Evolutionary conservation across 2,113 vertebrate species (phyloP), one percentile per base, ranked within the genome.

Genomic region (Verasper variegatus): DNA sequence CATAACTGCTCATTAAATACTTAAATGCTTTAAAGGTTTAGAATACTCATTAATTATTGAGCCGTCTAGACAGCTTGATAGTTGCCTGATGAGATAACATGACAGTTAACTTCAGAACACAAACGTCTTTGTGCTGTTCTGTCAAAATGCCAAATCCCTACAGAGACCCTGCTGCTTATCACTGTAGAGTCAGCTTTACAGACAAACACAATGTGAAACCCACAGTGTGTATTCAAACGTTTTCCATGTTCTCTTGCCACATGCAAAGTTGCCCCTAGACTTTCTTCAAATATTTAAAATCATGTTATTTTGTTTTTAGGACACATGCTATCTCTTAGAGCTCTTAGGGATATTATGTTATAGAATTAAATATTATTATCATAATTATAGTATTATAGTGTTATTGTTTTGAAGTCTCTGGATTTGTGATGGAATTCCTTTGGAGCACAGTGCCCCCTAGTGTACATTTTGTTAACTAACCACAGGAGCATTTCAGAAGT

Each of bases 31-130:
- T 86, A 89, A 86, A 74, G 84, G 85, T 84, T 87, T 83, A 85
- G 74, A 86, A 88, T 84, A 52, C 78, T 84, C 87, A 91, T 91
- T 83, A 80, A 91, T 88, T 90, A 93, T 92, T 91, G 14, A 92
- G 37, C 59, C 40, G 91, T 93, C 89, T 93, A 92, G 91, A 94
- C 92, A 77, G 80, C 71, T 79, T 88, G 82, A 89, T 87, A 79
- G 82, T 76, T 74, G 73, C 35, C 81, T 63, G 78, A 90, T 88
- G 82, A 90, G 82, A 86, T 81, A 85, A 87, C 88, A 77, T 71
- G 81, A 47, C 84, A 80, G 65, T 84, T 87, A 84, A 88, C 80
- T 62, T 71, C 37, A 70, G 71, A 64, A 61, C 76, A 78, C 76
- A 81, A 82, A 84, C 69, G 59, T 74, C 27, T 77, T 60, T 65